Percentiles rank a stretch among this genome's conserved stretches.
Evolutionary conservation across 2,797 vertebrate species (phyloP).

Genomic region (Onychomys torridus): DNA sequence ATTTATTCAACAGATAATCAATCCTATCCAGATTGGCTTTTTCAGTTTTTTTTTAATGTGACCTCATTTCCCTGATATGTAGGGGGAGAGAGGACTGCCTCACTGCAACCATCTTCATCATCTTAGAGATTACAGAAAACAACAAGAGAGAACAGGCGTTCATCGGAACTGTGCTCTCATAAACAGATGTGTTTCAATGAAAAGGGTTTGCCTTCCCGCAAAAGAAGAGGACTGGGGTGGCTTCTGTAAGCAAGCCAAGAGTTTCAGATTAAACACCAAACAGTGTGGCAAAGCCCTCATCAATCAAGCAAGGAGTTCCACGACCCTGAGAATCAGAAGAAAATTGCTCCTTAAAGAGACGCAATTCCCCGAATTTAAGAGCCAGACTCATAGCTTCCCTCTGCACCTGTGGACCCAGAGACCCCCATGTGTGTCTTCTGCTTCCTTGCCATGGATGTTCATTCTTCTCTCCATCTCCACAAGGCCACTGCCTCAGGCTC

Average conservation of each 20-base stretch:
- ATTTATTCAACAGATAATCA: background rate
- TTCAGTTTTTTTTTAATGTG: background rate
- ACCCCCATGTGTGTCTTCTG: background rate
- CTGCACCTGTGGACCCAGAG: background rate
- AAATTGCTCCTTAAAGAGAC: background rate
- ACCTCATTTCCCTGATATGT: background rate
- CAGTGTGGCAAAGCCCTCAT: background rate
- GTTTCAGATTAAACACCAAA: background rate
- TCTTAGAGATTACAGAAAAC: background rate
- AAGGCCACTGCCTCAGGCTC: background rate
- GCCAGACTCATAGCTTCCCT: background rate
- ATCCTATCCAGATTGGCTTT: background rate
- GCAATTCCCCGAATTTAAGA: background rate
- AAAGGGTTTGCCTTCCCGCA: slow-evolving; percentile 11
- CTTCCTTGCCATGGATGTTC: background rate
- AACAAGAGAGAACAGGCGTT: background rate
- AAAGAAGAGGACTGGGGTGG: background rate
- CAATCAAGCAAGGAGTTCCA: background rate
- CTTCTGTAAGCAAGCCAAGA: slow-evolving; percentile 17
- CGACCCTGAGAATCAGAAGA: background rate
- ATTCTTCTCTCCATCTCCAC: background rate
- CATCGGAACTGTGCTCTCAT: background rate
- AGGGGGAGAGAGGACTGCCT: background rate
- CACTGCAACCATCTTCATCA: background rate
- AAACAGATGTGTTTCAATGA: slow-evolving; percentile 9